These are phyloP conservation scores for Crotalus viridis DNA, from an alignment of 2,113 vertebrate species.

Conservation along the genomic window DNA sequence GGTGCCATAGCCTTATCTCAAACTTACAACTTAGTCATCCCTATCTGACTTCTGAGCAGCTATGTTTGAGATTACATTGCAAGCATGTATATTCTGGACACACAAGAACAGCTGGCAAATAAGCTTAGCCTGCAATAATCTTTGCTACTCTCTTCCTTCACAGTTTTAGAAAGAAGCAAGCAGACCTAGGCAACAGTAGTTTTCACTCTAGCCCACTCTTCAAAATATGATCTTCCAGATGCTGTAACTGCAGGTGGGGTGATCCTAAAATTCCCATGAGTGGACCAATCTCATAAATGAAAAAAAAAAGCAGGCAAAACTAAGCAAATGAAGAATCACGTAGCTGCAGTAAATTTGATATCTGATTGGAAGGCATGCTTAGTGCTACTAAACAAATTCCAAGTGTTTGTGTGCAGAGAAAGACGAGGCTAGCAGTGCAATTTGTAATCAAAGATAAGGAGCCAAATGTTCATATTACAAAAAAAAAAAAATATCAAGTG, in stretches of 20 bases:
- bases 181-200: background rate
- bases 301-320: background rate
- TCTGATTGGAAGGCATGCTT: constrained; percentile 22
- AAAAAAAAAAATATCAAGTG: constrained; percentile 53
- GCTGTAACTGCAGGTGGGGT: background rate
- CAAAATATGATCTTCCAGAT: background rate
- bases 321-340: background rate
- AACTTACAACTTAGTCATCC: background rate
- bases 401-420: constrained; percentile 44
- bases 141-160: background rate
- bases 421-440: constrained; percentile 25
- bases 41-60: background rate
- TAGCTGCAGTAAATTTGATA: background rate
- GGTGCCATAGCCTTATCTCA: background rate
- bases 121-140: background rate
- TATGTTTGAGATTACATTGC: background rate
- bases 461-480: constrained; percentile 47
- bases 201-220: background rate
- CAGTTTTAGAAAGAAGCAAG: background rate
- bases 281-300: background rate
- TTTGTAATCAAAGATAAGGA: constrained; percentile 41
- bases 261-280: background rate
- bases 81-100: background rate
- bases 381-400: constrained; percentile 41
- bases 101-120: background rate